Base-by-base conservation (phyloP, 2,113 vertebrate genomes). In the Notarius lentiginosus region DNA sequence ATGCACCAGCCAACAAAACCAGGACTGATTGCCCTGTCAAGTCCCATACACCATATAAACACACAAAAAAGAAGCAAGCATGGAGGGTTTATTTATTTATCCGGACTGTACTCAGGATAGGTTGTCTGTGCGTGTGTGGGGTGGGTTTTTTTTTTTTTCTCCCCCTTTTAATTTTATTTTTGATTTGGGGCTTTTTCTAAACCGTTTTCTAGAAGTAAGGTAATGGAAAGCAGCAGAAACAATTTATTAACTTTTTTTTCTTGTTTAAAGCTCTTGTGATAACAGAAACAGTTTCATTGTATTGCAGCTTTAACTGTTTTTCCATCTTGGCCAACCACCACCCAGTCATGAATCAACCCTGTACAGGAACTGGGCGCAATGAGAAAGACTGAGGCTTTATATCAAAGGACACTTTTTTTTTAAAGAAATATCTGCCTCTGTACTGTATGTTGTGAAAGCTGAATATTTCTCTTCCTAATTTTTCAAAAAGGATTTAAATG, bases 51-150 rank as follows among this genome's bases (percentile, higher is more conserved):
- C 56, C 79, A 53, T 55, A 60, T 65, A 87, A 55, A 89, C 6
- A 73, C 73, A 86, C 61, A 88, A 51, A 89, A 84, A 68, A 91
- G 47, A 91, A 88, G 86, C 34, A 81, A 79, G 86, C 89, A 90
- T 51, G 84, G 86, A 82, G 90, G 91, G 89, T 93, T 91, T 95
- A 95, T 95, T 94, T 94, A 94, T 95, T 94, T 93, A 91, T 90
- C 91, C 86, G 89, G 89, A 91, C 87, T 89, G 90, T 91, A 92
- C 93, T 94, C 94, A 93, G 95, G 94, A 91, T 87, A 89, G 86
- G 87, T 92, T 85, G 56, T 90, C 87, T 87, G 90, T 72, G 55
- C 77, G 89, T 92, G 76, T 84, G 30, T 5, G 56, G 86, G 17
- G 8, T n/a, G 24, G 49, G 91, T 91, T 88, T 88, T 73, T 58